Percentiles rank a stretch among this genome's conserved stretches.
phyloP scores from a whole-genome alignment of 2,797 vertebrate genomes.

The Neosilurus mollespiculum region DNA sequence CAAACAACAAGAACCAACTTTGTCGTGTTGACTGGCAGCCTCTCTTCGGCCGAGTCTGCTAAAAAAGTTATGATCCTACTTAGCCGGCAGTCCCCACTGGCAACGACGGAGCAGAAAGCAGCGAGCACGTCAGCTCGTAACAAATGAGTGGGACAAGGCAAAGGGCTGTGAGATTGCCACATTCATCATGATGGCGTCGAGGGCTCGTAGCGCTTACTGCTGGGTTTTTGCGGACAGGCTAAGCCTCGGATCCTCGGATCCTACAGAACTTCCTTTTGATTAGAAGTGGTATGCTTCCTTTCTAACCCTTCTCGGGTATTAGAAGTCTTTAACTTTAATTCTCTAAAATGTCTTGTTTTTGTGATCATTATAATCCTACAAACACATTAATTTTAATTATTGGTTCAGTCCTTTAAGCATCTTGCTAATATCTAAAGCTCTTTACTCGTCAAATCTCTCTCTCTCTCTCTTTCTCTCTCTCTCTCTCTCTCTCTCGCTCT shows the following conservation, averaged over 20 bases:
- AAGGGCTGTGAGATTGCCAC: slow-evolving; percentile 75
- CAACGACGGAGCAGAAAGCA: slow-evolving; percentile 48
- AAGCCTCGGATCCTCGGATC: slow-evolving; percentile 50
- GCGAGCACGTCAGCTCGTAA: slow-evolving; percentile 56
- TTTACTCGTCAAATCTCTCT: not conserved
- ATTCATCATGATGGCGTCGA: slow-evolving; percentile 72
- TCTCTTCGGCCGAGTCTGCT: slow-evolving; percentile 52
- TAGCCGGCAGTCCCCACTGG: slow-evolving; percentile 57
- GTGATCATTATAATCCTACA: not conserved
- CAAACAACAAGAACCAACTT: slow-evolving; percentile 40
- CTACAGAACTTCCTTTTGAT: slow-evolving; percentile 49
- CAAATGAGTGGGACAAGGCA: slow-evolving; percentile 77
- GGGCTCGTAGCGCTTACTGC: slow-evolving; percentile 51
- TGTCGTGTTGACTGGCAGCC: slow-evolving; percentile 50
- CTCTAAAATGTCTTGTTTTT: not conserved
- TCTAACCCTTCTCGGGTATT: not conserved
- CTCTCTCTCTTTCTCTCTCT: slow-evolving; percentile 12
- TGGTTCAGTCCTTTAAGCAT: not conserved
- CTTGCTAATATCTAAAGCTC: not conserved
- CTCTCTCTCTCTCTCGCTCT: slow-evolving; percentile 60
- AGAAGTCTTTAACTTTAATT: not conserved
- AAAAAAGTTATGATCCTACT: slow-evolving; percentile 59
- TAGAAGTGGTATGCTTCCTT: slow-evolving; percentile 18
- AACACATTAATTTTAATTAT: not conserved
- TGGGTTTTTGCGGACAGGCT: slow-evolving; percentile 43